phyloP scores from a whole-genome alignment of 2,797 vertebrate genomes.

The Tangara arthus region DNA sequence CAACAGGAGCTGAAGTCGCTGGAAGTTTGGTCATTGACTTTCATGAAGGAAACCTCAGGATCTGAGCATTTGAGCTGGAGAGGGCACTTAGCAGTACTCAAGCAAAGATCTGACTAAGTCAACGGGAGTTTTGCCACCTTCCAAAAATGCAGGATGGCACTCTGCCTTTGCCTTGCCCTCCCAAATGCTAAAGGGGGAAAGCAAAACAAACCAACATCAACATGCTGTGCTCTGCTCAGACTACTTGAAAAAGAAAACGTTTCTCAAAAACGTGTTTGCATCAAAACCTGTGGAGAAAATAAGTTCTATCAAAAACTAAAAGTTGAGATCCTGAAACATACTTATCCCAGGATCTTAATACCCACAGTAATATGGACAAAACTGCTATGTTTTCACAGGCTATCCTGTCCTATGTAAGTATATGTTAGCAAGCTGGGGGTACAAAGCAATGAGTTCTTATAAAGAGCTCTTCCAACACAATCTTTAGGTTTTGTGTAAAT shows the following conservation, averaged over 20 bases:
- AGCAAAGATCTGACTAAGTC: conserved; percentile 38
- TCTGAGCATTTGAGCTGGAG: conserved; percentile 19
- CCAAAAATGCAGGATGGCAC: neutral
- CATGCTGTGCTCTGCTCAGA: neutral
- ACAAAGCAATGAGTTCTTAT: neutral
- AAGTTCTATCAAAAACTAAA: neutral
- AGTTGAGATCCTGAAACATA: neutral
- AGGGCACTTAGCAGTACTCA: conserved; percentile 58
- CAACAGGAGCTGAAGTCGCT: neutral
- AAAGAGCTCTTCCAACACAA: neutral
- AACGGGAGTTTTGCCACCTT: conserved; percentile 51
- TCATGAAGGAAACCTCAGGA: conserved; percentile 43
- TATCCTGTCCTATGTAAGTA: neutral
- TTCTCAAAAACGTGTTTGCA: neutral
- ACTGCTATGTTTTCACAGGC: neutral
- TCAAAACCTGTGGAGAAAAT: neutral
- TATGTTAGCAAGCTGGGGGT: fast-evolving
- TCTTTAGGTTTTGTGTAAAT: neutral
- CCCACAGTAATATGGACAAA: neutral
- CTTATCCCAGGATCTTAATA: neutral
- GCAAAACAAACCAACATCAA: neutral
- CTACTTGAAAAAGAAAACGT: neutral
- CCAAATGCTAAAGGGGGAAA: neutral
- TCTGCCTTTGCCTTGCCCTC: neutral
- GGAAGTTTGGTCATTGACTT: conserved; percentile 45